Evolutionary conservation across 2,888 invertebrate genomes (phyloP), one percentile per base, ranked within the genome.

Genomic region (Callinectes sapidus): DNA sequence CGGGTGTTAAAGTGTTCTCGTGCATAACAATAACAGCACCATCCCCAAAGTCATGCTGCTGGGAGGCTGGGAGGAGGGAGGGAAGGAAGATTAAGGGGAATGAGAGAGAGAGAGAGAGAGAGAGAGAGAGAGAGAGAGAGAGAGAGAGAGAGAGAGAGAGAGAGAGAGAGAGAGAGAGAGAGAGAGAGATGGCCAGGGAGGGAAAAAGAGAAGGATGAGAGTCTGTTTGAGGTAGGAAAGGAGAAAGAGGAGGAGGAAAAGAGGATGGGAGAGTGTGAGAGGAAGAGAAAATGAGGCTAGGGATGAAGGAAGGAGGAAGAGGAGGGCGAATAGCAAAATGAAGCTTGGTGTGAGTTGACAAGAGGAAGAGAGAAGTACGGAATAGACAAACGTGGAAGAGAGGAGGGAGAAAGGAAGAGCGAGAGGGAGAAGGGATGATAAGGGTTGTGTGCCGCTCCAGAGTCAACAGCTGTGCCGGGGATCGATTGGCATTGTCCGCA

Each of bases 11-110:
- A 81, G 81, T 81, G 81, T 81, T 81, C 81, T 81, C 81, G 35
- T 81, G 81, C 81, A 81, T 81, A 81, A 81, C 81, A 81, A 81
- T 81, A 81, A 81, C 81, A 81, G 81, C 32, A 23, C 81, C 81
- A 81, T 81, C 81, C 81, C 81, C 81, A 13, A 35, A 81, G 32
- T 81, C 81, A 81, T 81, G 71, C n/a, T 28, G 35, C 35, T 23
- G 61, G 48, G 61, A 86, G 32, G 35, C 66, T 39, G 66, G 39
- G 87, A n/a, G 42, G 88, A 28, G 88, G 18, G 88, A 55, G 88
- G 32, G 55, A 88, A 32, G 87, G 54, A 28, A 89, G 89, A 35
- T 28, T 54, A 35, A 55, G 61, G 66, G 32, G 89, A 89, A 32
- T 5, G 87, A n/a, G 42, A 23, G 61, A 28, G 55, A 16, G 89